These are phyloP conservation scores for Parelbella ahira DNA, from an alignment of 2,888 invertebrate genomes.

Conservation along the genomic window DNA sequence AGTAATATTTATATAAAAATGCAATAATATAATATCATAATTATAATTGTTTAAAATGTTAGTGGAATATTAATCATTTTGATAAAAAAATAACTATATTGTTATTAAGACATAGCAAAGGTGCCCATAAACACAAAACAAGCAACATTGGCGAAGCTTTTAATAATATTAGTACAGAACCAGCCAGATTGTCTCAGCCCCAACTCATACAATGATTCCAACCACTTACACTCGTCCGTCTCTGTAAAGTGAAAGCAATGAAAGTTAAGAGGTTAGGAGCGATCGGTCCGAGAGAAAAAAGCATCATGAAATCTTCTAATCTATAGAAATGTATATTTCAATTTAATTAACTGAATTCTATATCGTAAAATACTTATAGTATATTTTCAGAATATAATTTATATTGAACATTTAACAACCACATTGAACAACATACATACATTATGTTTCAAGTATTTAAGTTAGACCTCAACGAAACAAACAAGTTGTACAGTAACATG, in stretches of 20 bases:
- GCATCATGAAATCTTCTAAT: slow-evolving; percentile 1
- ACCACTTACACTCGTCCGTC: slow-evolving; percentile 77
- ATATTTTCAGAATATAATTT: no score
- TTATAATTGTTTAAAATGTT: no score
- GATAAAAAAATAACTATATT: no score
- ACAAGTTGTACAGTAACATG: no score
- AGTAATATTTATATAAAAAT: no score
- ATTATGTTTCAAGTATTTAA: neutral
- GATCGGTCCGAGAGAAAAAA: slow-evolving; percentile 32
- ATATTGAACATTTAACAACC: no score
- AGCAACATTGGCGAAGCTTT: slow-evolving; percentile 44
- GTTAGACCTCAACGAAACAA: no score
- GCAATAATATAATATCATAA: no score
- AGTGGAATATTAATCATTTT: no score
- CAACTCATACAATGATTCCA: slow-evolving; percentile 56
- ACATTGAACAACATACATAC: no score
- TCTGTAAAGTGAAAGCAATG: slow-evolving; percentile 79
- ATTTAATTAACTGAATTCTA: no score
- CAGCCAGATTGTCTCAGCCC: slow-evolving; percentile 51
- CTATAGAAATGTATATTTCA: neutral
- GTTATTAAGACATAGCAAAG: slow-evolving; percentile 6
- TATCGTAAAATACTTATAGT: no score
- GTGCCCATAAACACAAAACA: slow-evolving; percentile 25
- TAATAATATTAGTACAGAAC: slow-evolving; percentile 56
- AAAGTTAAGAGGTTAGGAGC: slow-evolving; percentile 69